phyloP scores from a whole-genome alignment of 2,113 vertebrate genomes.

The Promerops cafer region DNA sequence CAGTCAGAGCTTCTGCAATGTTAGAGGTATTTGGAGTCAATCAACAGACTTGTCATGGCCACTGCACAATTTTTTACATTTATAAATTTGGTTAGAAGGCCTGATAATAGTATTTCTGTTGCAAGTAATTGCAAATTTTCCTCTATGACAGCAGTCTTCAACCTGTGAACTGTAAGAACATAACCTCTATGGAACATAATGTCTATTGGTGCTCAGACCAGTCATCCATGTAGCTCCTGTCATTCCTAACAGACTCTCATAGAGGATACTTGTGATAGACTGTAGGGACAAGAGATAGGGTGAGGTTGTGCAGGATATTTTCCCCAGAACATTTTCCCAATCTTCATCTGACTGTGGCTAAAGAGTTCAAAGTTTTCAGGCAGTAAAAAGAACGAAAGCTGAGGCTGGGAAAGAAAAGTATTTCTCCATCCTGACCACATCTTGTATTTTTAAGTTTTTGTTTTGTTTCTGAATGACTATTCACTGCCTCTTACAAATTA shows the following conservation, averaged over 20 bases:
- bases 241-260: background rate
- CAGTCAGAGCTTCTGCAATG: background rate
- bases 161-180: background rate
- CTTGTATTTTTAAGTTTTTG: background rate
- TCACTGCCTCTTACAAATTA: background rate
- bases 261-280: background rate
- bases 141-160: background rate
- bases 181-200: accelerated
- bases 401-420: background rate
- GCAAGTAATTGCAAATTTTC: background rate
- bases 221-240: background rate
- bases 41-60: background rate
- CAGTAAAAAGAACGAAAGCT: background rate
- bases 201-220: background rate
- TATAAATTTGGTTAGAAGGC: background rate
- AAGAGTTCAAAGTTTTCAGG: background rate
- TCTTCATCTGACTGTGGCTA: background rate
- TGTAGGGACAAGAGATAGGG: background rate
- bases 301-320: background rate
- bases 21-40: background rate
- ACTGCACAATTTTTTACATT: background rate
- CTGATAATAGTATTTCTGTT: background rate
- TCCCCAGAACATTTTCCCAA: background rate
- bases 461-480: background rate
- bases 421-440: background rate